These are phyloP conservation scores for Oligia strigilis DNA, from an alignment of 2,888 invertebrate species.

Conservation along the genomic window DNA sequence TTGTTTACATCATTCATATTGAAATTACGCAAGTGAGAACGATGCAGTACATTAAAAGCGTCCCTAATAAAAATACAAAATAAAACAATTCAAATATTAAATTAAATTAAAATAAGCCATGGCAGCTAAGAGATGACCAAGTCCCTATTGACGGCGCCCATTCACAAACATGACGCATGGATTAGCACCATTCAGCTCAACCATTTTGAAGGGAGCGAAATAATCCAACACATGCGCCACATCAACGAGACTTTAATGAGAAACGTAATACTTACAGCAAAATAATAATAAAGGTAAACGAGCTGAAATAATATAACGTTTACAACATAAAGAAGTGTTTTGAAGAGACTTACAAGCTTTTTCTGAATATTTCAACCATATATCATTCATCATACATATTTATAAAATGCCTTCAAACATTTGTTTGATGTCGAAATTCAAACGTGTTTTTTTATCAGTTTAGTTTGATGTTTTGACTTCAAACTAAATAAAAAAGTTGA, in stretches of 20 bases:
- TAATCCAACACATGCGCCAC: neutral
- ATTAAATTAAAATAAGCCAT: too few relatives aligned
- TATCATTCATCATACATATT: neutral
- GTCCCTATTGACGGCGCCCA: too few relatives aligned
- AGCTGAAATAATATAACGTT: neutral
- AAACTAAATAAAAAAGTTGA: neutral
- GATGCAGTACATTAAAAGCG: too few relatives aligned
- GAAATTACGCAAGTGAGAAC: too few relatives aligned
- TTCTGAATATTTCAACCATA: neutral
- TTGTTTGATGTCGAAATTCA: neutral
- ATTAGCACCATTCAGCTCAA: neutral
- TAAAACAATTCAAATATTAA: too few relatives aligned
- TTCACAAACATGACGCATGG: too few relatives aligned
- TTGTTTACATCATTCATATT: too few relatives aligned
- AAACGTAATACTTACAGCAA: neutral
- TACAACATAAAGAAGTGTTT: neutral
- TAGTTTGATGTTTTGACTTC: neutral
- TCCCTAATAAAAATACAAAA: too few relatives aligned
- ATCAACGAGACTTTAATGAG: neutral
- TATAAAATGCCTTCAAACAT: neutral
- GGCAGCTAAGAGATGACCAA: too few relatives aligned
- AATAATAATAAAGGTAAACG: neutral
- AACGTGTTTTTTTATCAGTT: neutral
- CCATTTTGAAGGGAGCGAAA: neutral
- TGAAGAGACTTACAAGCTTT: neutral